Evolutionary conservation across 2,797 vertebrate species (phyloP), one percentile per base, ranked within the genome.

Genomic region (Notolepis coatsorum): DNA sequence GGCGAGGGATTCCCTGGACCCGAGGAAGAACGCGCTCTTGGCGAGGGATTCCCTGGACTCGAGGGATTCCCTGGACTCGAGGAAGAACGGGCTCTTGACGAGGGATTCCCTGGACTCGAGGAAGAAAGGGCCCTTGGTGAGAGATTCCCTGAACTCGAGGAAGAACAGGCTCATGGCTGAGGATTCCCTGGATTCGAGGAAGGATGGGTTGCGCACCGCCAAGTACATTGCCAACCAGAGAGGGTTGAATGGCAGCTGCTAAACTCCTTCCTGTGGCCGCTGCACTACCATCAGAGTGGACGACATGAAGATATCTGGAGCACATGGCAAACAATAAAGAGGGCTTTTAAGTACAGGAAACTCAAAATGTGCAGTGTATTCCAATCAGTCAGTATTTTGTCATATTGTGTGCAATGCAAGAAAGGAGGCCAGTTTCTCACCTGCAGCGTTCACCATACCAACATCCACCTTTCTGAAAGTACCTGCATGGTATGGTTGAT

Each of bases 381-480:
- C 1, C 2, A 2, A 7, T 27, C 8, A n/a, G n/a, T n/a, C n/a
- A n/a, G n/a, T n/a, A 20, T 18, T 33, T 15, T 17, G 0, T 31
- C 8, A 12, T 1, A 20, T 9, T 17, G 0, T 39, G 6, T 3
- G 2, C 4, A 15, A 3, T 24, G 3, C 3, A n/a, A 1, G 9
- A 0, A 43, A 23, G 0, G 27, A 3, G 13, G 10, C 0, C 7
- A 4, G n/a, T n/a, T n/a, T n/a, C 80, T 84, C 68, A 96, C 96
- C 92, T 92, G 94, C 95, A 96, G 1, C 20, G 42, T 7, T 94
- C 93, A 27, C 94, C 94, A 3, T 86, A 93, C 86, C 91, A 93
- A 80, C 96, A 97, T 55, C 75, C 82, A 47, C 94, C 94, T 48
- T 91, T 91, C 85, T 93, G 94, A 84, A 94, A 97, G 77, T 94